Conservation (phyloP, 2,888 invertebrate genomes). For the Sphaerophoria taeniata region DNA sequence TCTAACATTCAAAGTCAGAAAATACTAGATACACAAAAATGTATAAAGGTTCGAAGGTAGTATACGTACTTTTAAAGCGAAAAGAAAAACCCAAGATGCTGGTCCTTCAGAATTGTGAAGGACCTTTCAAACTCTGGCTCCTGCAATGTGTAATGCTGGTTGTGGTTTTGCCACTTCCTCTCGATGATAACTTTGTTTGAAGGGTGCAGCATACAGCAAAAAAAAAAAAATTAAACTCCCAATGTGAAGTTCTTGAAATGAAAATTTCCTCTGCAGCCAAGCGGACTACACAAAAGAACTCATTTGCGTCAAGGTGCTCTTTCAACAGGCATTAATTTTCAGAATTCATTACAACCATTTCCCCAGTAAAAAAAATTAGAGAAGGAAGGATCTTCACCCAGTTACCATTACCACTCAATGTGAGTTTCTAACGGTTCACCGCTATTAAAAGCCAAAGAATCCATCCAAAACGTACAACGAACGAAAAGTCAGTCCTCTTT, state of each 20-base stretch:
- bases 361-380: slow-evolving; percentile 33
- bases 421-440: slow-evolving; percentile 44
- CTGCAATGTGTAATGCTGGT: slow-evolving; percentile 57
- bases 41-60: too few species aligned
- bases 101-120: slow-evolving; percentile 67
- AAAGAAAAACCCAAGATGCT: slow-evolving; percentile 58
- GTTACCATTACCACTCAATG: slow-evolving; percentile 51
- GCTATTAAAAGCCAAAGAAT: slow-evolving; percentile 50
- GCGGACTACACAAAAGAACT: slow-evolving; percentile 70
- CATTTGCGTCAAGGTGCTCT: slow-evolving; percentile 74
- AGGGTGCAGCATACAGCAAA: not conserved
- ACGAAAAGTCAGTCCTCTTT: slow-evolving; percentile 40
- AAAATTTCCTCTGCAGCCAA: slow-evolving; percentile 68
- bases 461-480: slow-evolving; percentile 19
- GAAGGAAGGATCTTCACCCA: slow-evolving; percentile 33
- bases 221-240: slow-evolving; percentile 39
- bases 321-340: slow-evolving; percentile 67
- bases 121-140: slow-evolving; percentile 47
- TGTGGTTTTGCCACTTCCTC: slow-evolving; percentile 2
- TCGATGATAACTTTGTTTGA: slow-evolving; percentile 24
- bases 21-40: slow-evolving; percentile 29
- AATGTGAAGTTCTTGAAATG: slow-evolving; percentile 71
- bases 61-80: too few species aligned
- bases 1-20: slow-evolving; percentile 42
- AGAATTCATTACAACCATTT: slow-evolving; percentile 73